Evolutionary conservation across 2,113 vertebrate species (phyloP), one percentile per base, ranked within the genome.

Genomic region (Channa argus): DNA sequence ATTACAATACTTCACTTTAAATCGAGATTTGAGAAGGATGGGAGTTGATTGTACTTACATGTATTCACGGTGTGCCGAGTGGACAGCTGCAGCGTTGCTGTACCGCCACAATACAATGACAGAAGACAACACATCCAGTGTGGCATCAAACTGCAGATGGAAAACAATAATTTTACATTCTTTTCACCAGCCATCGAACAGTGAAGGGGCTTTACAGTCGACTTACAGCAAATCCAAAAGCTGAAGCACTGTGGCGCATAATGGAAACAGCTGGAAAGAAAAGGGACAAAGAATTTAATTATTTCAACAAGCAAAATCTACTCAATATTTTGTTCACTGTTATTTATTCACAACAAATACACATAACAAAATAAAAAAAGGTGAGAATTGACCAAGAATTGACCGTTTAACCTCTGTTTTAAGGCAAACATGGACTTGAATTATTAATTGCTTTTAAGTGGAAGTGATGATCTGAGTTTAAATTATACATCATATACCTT

Each of bases 141-240:
- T 90, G 66, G 98, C 98, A 49, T 99, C 98, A 74, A 99, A 99
- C 98, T 99, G 93, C 53, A 91, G 92, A 68, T 88, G 3, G 46
- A 64, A n/a, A 59, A 68, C 12, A 63, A 58, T 69, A 8, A 43
- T 7, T 15, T 59, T 8, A 47, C 8, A 43, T 13, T 9, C 8
- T 43, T 2, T 5, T 43, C 7, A 1, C 4, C 0, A 12, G 8
- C 15, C 15, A 11, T 15, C 0, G 0, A 3, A 9, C n/a, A 24
- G 38, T 8, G 3, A 55, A 43, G 41, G 33, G 43, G 10, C 7
- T 72, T 62, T 15, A 43, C 6, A 9, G 36, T n/a, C 50, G 92
- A 98, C 97, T 97, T 96, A 98, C 97, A 76, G 97, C 97, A 92
- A 98, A 98, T 94, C 96, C 97, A 90, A 98, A 98, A 10, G 97